A percentile compares a stretch with the other conserved stretches of the same genome.
Conservation (phyloP, 2,113 vertebrate species). For the Ceyx cyanopectus region DNA sequence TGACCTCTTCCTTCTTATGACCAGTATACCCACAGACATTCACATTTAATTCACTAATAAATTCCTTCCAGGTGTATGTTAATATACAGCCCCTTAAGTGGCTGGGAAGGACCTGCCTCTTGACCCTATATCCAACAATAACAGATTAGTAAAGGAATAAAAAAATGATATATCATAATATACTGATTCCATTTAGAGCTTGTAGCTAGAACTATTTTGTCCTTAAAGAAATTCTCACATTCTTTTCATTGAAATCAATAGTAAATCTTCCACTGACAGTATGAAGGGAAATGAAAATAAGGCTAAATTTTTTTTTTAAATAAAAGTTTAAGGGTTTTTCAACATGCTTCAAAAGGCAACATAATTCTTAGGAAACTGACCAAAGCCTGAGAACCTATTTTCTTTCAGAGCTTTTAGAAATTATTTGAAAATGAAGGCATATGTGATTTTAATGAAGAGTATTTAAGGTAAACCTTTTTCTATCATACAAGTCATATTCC, state of each 20-base stretch:
- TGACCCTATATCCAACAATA: not conserved
- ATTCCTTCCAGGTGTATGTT: not conserved
- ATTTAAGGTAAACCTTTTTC: not conserved
- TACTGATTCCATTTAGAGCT: conserved; percentile 29
- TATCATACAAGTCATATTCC: not conserved
- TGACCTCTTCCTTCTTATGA: not conserved
- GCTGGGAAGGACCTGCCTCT: not conserved
- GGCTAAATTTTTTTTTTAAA: not conserved
- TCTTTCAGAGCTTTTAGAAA: conserved; percentile 9
- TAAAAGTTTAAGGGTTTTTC: not conserved
- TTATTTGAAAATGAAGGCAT: not conserved
- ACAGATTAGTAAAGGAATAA: not conserved
- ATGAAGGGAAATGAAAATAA: not conserved
- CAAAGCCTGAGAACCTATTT: not conserved
- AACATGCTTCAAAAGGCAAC: not conserved
- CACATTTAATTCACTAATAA: not conserved
- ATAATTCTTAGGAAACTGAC: not conserved
- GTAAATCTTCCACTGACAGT: not conserved
- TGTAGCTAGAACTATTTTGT: not conserved
- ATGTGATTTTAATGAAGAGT: not conserved
- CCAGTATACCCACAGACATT: not conserved
- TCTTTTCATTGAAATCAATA: not conserved
- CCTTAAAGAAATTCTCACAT: not conserved
- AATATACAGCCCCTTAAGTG: not conserved
- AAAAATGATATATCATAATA: not conserved